A percentile compares a stretch with the other conserved stretches of the same genome.
phyloP scores from a whole-genome alignment of 1,140 invertebrate genomes.

The Dinothrombium tinctorium region DNA sequence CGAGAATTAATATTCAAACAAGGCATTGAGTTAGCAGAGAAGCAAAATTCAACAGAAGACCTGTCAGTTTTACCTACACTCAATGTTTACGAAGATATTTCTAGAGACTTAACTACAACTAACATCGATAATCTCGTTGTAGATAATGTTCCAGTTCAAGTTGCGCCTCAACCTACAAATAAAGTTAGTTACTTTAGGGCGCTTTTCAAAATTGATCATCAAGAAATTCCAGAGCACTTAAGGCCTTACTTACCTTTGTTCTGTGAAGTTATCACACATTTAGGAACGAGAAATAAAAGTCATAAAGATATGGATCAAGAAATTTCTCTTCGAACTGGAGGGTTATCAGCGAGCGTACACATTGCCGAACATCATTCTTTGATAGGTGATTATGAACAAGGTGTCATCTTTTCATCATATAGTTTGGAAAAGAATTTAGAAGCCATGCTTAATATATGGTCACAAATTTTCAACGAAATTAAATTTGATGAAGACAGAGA shows the following conservation, averaged over 20 bases:
- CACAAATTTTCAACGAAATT: conserved; percentile 41
- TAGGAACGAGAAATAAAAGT: conserved; percentile 54
- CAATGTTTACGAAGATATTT: conserved; percentile 14
- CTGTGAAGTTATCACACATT: conserved; percentile 46
- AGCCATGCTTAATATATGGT: conserved; percentile 58
- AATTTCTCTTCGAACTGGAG: conserved; percentile 53
- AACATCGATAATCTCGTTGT: conserved; percentile 4
- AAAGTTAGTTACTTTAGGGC: conserved; percentile 60
- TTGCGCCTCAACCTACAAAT: conserved; percentile 52
- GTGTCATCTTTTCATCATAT: conserved; percentile 47
- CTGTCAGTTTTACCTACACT: conserved; percentile 52
- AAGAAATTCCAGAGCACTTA: conserved; percentile 36
- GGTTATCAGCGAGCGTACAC: conserved; percentile 39
- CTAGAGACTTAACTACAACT: conserved; percentile 2
- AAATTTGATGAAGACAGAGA: conserved; percentile 31
- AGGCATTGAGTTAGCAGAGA: conserved; percentile 40
- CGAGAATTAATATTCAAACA: conserved; percentile 30
- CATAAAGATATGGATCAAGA: conserved; percentile 57
- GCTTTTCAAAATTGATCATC: conserved; percentile 34
- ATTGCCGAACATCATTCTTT: conserved; percentile 41
- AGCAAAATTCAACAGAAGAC: conserved; percentile 45
- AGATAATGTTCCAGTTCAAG: conserved; percentile 34
- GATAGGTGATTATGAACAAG: conserved; percentile 37
- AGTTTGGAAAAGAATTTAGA: conserved; percentile 55
- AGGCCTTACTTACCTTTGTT: conserved; percentile 55